These are phyloP conservation scores for Actinernus sp. DNA, from an alignment of 92 coral and sea anemone species.

Conservation along the genomic window DNA sequence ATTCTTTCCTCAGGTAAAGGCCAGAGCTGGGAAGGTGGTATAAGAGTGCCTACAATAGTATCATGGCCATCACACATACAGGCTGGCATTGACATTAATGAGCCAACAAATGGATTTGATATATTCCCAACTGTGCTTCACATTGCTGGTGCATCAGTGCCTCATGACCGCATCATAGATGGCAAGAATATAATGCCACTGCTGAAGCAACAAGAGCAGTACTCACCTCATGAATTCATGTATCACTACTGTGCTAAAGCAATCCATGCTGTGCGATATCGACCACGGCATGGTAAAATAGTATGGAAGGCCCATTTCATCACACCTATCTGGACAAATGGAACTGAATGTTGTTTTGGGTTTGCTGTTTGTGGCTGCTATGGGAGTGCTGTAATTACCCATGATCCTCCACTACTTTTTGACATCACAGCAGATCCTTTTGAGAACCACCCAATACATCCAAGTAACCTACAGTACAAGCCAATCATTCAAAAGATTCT, in stretches of 20 bases:
- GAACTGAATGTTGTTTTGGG: slow-evolving; percentile 58
- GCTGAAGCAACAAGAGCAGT: slow-evolving; percentile 49
- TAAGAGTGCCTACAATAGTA: slow-evolving; percentile 83
- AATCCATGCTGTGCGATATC: slow-evolving; percentile 92
- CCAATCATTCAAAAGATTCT: slow-evolving; percentile 31
- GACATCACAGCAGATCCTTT: slow-evolving; percentile 79
- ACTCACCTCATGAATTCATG: slow-evolving; percentile 81
- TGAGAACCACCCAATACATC: slow-evolving; percentile 61
- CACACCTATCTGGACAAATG: slow-evolving; percentile 73
- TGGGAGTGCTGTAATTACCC: slow-evolving; percentile 53
- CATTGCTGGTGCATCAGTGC: slow-evolving; percentile 62
- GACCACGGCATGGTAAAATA: slow-evolving; percentile 59
- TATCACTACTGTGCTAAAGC: slow-evolving; percentile 89
- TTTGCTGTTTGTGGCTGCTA: slow-evolving; percentile 62
- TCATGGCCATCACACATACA: slow-evolving; percentile 88
- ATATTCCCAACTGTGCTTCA: slow-evolving; percentile 76
- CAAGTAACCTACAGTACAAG: slow-evolving; percentile 33
- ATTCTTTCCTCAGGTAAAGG: slow-evolving; percentile 68
- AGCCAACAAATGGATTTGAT: slow-evolving; percentile 76
- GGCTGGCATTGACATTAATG: slow-evolving; percentile 63
- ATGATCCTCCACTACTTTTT: slow-evolving; percentile 80
- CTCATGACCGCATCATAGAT: slow-evolving; percentile 77
- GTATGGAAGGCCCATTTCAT: slow-evolving; percentile 89
- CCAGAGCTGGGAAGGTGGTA: slow-evolving; percentile 94
- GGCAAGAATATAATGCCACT: slow-evolving; percentile 82